phyloP scores from a whole-genome alignment of 2,797 vertebrate species.

The Sebastes hopkinsi region DNA sequence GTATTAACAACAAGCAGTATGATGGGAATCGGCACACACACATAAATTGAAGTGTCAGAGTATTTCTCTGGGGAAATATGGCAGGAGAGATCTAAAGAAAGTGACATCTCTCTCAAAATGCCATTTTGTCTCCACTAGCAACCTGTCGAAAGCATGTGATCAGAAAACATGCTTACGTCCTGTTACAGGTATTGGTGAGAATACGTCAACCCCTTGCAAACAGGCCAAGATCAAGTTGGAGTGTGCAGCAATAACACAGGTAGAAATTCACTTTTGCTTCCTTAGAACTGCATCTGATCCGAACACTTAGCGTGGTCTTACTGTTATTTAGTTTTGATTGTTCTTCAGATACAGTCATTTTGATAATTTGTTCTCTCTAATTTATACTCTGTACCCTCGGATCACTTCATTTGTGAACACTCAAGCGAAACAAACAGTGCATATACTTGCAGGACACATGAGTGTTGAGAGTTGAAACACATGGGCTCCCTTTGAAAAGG shows the following conservation, averaged over 20 bases:
- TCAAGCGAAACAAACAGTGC: background rate
- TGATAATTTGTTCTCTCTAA: background rate
- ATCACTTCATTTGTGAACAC: background rate
- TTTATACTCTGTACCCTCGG: background rate
- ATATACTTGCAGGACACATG: background rate
- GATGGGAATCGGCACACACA: slow-evolving; percentile 18
- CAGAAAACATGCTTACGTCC: slow-evolving; percentile 4
- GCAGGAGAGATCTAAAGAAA: slow-evolving; percentile 30
- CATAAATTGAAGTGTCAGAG: slow-evolving; percentile 49
- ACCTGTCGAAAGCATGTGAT: slow-evolving; percentile 30
- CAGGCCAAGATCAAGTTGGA: background rate
- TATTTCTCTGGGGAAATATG: slow-evolving; percentile 69
- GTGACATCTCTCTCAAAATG: slow-evolving; percentile 43
- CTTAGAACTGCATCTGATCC: background rate
- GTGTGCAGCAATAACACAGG: background rate
- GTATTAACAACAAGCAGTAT: slow-evolving; percentile 11
- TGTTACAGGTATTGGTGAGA: background rate
- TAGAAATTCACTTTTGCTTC: background rate
- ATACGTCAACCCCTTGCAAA: background rate
- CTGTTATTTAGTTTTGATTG: background rate
- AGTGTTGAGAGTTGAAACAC: background rate
- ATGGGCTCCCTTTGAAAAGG: background rate
- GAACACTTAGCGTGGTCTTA: background rate
- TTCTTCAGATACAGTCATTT: background rate
- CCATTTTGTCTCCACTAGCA: slow-evolving; percentile 31